Base-by-base conservation (phyloP, 2,888 invertebrate genomes). In the Oligia strigilis region DNA sequence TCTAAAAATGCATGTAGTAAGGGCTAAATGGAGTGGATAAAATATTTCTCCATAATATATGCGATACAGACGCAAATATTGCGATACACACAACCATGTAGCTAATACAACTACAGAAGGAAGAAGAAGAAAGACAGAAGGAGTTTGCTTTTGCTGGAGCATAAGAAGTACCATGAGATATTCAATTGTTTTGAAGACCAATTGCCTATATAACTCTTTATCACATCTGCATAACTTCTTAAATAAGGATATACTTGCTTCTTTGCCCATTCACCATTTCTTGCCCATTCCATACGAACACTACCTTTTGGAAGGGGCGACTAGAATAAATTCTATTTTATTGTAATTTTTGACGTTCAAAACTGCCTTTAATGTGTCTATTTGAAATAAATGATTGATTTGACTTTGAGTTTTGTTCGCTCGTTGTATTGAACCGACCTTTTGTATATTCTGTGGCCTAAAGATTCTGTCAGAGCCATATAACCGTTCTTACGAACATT, bases 1-100 rank as follows among this genome's bases (percentile, higher is more conserved):
- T 58, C 11, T 40, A 58, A 72, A 58, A 83, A 83, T 69, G 78
- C 71, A 80, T 78, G 79, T 78, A 78, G 64, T 69, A 43, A 71
- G 66, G 58, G 60, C 76, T 80, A 82, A 85, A 85, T 83, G 80
- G 81, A 78, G 78, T 40, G 65, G 73, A 82, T 83, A 83, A 83
- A 82, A 87, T 75, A 78, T 74, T 85, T 78, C 66, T 71, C 78
- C 73, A 66, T 85, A 77, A 77, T 29, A 29, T 29, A 78, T 64
- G n/a, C 77, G 78, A 78, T 75, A 82, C 80, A 78, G 69, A 79
- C 82, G 78, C 70, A 73, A 77, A 81, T 75, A 81, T 78, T 72
- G 17, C 67, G 64, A 40, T 74, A 87, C 85, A 82, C 73, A 87
- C 81, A 13, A 78, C 6, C 3, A 0, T 52, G 2, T 19, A 40